Conservation (phyloP, 2,797 vertebrate genomes). For the Anabacerthia variegaticeps region DNA sequence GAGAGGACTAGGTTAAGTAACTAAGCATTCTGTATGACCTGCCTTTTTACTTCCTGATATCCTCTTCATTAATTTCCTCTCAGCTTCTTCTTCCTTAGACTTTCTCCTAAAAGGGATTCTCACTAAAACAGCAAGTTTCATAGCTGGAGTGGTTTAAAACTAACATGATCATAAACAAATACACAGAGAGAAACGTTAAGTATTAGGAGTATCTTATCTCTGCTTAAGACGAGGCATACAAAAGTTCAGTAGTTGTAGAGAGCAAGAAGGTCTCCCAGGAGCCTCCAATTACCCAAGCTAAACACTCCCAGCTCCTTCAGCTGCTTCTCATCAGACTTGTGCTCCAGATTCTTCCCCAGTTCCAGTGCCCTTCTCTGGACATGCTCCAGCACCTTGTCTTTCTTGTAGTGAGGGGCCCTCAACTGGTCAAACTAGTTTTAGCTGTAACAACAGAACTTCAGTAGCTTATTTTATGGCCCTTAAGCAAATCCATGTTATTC, state of each 20-base stretch:
- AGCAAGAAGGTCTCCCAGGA: accelerated
- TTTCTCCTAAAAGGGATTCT: neutral
- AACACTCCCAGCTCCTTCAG: neutral
- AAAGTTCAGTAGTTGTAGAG: neutral
- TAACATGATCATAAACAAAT: neutral
- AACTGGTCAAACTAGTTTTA: neutral
- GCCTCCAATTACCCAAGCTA: neutral
- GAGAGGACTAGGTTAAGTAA: neutral
- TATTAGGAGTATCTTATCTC: neutral
- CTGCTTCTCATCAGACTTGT: accelerated
- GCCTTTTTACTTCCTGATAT: neutral
- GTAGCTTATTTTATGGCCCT: neutral
- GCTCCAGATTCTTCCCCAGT: neutral
- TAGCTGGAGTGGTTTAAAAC: neutral
- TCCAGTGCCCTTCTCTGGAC: accelerated
- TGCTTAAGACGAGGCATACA: neutral
- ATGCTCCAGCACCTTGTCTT: accelerated
- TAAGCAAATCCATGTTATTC: neutral
- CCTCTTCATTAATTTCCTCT: neutral
- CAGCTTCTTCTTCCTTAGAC: neutral
- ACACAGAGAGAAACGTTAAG: neutral
- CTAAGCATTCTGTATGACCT: neutral
- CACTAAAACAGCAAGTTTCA: neutral
- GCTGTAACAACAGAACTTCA: neutral
- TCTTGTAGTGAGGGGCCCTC: neutral